These are phyloP conservation scores for Aramus guarauna DNA, from an alignment of 2,113 vertebrate species.

Conservation along the genomic window DNA sequence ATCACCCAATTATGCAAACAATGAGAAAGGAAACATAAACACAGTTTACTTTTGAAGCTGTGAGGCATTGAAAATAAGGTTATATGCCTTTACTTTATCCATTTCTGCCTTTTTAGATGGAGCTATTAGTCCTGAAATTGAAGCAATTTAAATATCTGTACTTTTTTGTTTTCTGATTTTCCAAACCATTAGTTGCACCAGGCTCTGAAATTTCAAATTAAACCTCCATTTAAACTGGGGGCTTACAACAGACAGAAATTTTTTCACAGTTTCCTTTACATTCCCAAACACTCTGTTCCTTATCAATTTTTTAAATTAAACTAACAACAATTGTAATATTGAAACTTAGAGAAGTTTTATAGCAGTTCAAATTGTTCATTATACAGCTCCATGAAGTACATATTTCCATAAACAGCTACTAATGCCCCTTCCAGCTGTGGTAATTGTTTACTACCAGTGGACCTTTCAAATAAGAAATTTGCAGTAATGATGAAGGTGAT, in stretches of 20 bases:
- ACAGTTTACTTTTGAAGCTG: neutral
- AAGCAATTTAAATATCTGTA: constrained; percentile 13
- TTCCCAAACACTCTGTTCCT: neutral
- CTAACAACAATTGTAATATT: neutral
- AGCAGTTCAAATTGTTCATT: neutral
- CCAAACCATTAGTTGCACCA: neutral
- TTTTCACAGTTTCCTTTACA: neutral
- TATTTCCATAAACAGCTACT: neutral
- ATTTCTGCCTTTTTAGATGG: neutral
- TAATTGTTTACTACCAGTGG: neutral
- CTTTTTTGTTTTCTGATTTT: neutral
- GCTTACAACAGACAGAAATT: neutral
- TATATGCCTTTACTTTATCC: neutral
- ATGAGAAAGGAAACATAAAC: neutral
- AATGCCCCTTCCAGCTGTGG: neutral
- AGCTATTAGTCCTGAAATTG: neutral
- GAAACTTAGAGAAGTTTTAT: neutral
- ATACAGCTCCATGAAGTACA: neutral
- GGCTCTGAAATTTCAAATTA: neutral
- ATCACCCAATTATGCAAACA: constrained; percentile 16
- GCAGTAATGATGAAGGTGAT: neutral
- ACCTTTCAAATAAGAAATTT: neutral
- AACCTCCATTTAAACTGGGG: neutral
- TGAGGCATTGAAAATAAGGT: neutral
- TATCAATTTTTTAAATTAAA: neutral